phyloP scores from a whole-genome alignment of 2,888 invertebrate species.

The Eristalinus sepulchralis region DNA sequence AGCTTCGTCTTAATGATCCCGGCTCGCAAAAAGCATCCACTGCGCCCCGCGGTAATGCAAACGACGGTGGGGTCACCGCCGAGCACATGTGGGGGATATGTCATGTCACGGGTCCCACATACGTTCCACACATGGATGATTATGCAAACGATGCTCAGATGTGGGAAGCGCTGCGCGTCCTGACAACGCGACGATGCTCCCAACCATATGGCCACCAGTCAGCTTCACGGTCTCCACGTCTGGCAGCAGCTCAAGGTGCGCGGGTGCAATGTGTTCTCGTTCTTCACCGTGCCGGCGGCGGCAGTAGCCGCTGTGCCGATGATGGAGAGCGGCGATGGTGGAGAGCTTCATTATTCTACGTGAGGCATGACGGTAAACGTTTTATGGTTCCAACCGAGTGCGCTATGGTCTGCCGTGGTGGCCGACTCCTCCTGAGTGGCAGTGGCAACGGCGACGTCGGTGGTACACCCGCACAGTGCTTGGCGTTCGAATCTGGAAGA shows the following conservation, averaged over 20 bases:
- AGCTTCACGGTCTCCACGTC: neutral
- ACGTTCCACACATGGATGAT: neutral
- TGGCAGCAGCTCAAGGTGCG: conserved; percentile 22
- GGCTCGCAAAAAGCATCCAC: neutral
- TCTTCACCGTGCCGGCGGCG: neutral
- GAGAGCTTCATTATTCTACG: conserved; percentile 45
- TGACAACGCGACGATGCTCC: neutral
- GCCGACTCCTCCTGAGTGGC: neutral
- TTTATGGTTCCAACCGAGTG: conserved; percentile 56
- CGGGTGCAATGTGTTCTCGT: conserved; percentile 24
- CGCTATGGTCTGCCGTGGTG: conserved; percentile 27
- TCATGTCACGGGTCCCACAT: neutral
- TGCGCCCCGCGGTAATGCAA: neutral
- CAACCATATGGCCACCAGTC: conserved; percentile 15
- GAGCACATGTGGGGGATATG: neutral
- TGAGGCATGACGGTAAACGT: conserved; percentile 44
- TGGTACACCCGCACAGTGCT: neutral
- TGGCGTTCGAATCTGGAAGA: conserved; percentile 14
- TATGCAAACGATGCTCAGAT: neutral
- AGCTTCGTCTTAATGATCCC: conserved; percentile 27
- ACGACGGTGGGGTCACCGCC: neutral
- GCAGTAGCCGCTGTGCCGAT: too few species aligned
- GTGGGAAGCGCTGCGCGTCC: neutral
- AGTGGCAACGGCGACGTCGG: neutral
- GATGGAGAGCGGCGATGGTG: neutral